Evolutionary conservation across 2,113 vertebrate genomes (phyloP), one percentile per base, ranked within the genome.

Genomic region (Columbina picui): DNA sequence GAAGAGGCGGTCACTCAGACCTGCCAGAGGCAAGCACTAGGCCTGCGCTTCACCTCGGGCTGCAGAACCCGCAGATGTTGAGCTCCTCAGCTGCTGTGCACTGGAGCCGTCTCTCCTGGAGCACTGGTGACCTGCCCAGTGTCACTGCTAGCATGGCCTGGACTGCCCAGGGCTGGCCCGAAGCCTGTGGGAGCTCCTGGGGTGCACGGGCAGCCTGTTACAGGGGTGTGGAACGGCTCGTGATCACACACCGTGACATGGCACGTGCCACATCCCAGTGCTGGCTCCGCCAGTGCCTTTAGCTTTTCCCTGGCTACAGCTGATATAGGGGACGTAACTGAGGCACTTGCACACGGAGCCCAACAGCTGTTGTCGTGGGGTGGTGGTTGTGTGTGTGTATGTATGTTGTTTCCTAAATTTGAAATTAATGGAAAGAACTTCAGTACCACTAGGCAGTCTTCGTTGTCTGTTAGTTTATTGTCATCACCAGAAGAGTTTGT

Each of bases 181-280:
- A 14, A 17, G 52, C 41, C 70, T 53, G 12, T n/a, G 65, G 64
- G 23, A 81, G n/a, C 56, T 43, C 0, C 0, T 36, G 59, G 36
- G 32, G 2, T 56, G 36, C 17, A 8, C 0, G 0, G 22, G 29
- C 53, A 25, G 16, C 39, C 19, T 55, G 38, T 64, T 23, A 4
- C 2, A 0, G 0, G 6, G 27, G 8, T 53, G 27, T 0, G 0
- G 55, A 22, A 60, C n/a, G 20, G 36, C 27, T 70, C 11, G 0
- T 4, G 25, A 43, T 20, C 19, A 2, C 5, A 1, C 17, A 25
- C 10, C 25, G 2, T 3, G 19, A 14, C 1, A 1, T 9, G 8
- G 26, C 30, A 2, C 11, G 14, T 38, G 59, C 13, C 12, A 10
- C 41, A 27, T 56, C 10, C 6, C 8, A 15, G 17, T 14, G 41